These are phyloP conservation scores for Xylocampa areola DNA, from an alignment of 2,888 invertebrate genomes.

Conservation along the genomic window DNA sequence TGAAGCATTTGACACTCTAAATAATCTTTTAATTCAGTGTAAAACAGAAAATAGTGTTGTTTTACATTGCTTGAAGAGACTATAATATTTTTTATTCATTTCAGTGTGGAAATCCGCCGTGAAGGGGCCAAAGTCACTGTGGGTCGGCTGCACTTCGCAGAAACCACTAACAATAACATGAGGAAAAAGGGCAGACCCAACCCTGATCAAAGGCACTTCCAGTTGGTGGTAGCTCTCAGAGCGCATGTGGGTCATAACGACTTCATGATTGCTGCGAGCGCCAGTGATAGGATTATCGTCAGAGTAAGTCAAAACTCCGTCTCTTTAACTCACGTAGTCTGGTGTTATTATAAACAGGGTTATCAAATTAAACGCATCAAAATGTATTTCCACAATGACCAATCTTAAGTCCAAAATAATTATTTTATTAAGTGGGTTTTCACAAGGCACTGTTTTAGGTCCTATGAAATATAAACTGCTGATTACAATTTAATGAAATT, in stretches of 20 bases:
- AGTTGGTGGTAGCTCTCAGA: slow-evolving; percentile 97
- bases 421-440: neutral
- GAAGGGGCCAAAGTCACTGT: slow-evolving; percentile 98
- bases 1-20: no score
- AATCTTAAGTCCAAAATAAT: neutral
- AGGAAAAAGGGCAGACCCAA: slow-evolving; percentile 99
- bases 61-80: neutral
- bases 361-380: no score
- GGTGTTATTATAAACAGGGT: no score
- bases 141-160: slow-evolving; percentile 98
- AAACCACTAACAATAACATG: slow-evolving; percentile 99
- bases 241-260: slow-evolving; percentile 95
- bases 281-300: slow-evolving; percentile 99
- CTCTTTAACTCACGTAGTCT: no score
- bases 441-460: neutral
- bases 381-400: neutral
- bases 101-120: slow-evolving; percentile 95
- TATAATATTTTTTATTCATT: no score
- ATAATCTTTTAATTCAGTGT: no score
- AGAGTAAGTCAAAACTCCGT: slow-evolving; percentile 94
- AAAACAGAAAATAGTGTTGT: no score
- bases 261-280: slow-evolving; percentile 95
- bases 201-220: slow-evolving; percentile 99
- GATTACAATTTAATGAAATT: no score
- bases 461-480: no score